These are phyloP conservation scores for Sericinus montela DNA, from an alignment of 2,888 invertebrate species.

Conservation along the genomic window DNA sequence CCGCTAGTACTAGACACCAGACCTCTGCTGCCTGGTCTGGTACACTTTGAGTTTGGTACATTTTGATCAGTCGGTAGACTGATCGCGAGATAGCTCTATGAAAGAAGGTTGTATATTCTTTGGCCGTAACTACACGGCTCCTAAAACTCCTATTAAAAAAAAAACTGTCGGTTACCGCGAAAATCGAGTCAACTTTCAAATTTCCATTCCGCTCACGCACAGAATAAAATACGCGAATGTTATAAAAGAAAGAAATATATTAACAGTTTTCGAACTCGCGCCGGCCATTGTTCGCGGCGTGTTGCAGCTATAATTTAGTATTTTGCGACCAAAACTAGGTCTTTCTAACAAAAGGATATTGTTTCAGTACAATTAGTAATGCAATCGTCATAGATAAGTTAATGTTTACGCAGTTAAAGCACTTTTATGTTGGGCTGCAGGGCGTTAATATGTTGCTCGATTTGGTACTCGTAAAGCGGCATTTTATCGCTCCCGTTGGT, in stretches of 20 bases:
- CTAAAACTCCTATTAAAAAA: too few species aligned
- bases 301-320: conserved; percentile 56
- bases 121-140: too few species aligned
- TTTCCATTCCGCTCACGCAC: conserved; percentile 13
- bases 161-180: conserved; percentile 2
- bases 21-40: too few species aligned
- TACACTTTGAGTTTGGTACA: too few species aligned
- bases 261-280: conserved; percentile 44
- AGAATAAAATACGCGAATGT: conserved; percentile 10
- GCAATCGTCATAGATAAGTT: conserved; percentile 71
- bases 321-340: conserved; percentile 69
- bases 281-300: conserved; percentile 49
- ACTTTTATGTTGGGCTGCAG: conserved; percentile 8
- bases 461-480: conserved; percentile 13
- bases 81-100: too few species aligned
- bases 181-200: conserved; percentile 7
- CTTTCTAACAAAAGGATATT: conserved; percentile 75
- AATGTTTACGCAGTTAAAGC: conserved; percentile 50
- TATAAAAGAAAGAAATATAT: conserved; percentile 26
- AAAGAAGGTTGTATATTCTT: too few species aligned
- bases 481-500: conserved; percentile 8
- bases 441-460: conserved; percentile 16
- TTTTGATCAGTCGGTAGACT: too few species aligned
- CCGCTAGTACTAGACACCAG: too few species aligned
- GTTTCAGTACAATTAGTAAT: conserved; percentile 67